Percentiles rank a stretch among this genome's conserved stretches.
Evolutionary conservation across 2,113 vertebrate species (phyloP).

Genomic region (Acanthisitta chloris): DNA sequence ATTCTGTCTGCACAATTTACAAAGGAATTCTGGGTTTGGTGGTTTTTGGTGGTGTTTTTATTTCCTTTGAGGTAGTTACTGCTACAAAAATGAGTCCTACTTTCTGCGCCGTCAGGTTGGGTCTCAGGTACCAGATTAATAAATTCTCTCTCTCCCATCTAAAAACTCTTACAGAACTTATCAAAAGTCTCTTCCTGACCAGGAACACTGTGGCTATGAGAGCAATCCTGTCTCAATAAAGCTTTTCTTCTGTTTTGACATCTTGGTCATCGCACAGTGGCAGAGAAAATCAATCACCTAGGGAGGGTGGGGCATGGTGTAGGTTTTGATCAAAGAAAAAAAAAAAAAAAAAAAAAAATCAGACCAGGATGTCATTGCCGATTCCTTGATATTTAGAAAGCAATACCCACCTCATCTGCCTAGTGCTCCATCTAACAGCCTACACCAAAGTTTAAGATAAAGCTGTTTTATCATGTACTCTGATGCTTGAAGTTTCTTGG

Average conservation of each 20-base stretch:
- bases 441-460: neutral
- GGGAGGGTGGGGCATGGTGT: neutral
- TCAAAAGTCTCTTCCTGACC: neutral
- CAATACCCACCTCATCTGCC: neutral
- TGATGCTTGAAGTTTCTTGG: neutral
- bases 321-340: neutral
- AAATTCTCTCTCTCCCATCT: neutral
- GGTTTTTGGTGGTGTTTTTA: neutral
- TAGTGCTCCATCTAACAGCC: neutral
- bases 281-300: neutral
- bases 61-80: neutral
- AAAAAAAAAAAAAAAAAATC: too few species aligned
- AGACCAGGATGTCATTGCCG: neutral
- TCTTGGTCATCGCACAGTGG: neutral
- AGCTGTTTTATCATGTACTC: neutral
- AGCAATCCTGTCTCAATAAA: neutral
- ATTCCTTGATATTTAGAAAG: neutral
- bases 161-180: neutral
- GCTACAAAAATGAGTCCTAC: neutral
- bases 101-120: neutral
- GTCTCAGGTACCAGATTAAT: neutral
- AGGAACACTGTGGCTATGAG: neutral
- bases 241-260: neutral
- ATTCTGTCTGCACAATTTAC: neutral
- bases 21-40: neutral